These are phyloP conservation scores for Helicolenus hilgendorfi DNA, from an alignment of 2,797 vertebrate genomes.

Conservation along the genomic window DNA sequence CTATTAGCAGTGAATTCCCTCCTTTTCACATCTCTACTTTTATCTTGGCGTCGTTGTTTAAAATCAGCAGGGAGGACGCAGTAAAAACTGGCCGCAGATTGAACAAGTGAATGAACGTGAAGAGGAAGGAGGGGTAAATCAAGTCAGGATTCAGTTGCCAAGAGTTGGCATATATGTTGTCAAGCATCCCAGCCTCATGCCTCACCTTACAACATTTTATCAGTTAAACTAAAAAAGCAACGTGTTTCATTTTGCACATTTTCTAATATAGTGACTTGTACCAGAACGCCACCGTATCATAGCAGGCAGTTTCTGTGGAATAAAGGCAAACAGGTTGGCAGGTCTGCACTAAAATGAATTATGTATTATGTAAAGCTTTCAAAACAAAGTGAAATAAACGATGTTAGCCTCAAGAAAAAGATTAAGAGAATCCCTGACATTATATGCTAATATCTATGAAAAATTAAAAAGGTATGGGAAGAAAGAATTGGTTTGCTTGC, in stretches of 20 bases:
- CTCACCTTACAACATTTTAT: constrained; percentile 33
- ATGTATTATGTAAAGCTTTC: constrained; percentile 55
- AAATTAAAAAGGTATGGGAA: constrained; percentile 31
- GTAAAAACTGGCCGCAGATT: constrained; percentile 47
- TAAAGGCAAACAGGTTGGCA: constrained; percentile 40
- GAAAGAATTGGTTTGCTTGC: constrained; percentile 28
- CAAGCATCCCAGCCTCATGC: constrained; percentile 47
- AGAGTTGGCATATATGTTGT: constrained; percentile 62
- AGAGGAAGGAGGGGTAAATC: constrained; percentile 35
- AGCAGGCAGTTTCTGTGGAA: constrained; percentile 18
- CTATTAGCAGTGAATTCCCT: constrained; percentile 20
- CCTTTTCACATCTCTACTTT: constrained; percentile 40
- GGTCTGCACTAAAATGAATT: constrained; percentile 48
- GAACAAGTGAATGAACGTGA: constrained; percentile 61
- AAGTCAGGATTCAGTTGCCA: constrained; percentile 36
- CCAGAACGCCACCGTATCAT: constrained; percentile 7
- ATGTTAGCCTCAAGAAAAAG: constrained; percentile 32
- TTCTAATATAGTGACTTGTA: constrained; percentile 38
- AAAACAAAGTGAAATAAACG: constrained; percentile 51
- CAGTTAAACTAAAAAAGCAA: constrained; percentile 40
- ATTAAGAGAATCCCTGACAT: constrained; percentile 35
- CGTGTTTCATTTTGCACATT: constrained; percentile 35
- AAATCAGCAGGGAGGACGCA: constrained; percentile 50
- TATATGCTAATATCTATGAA: constrained; percentile 48
- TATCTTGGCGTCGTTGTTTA: constrained; percentile 22